Base-by-base conservation (phyloP, 2,888 invertebrate genomes). In the Agonopterix arenella region DNA sequence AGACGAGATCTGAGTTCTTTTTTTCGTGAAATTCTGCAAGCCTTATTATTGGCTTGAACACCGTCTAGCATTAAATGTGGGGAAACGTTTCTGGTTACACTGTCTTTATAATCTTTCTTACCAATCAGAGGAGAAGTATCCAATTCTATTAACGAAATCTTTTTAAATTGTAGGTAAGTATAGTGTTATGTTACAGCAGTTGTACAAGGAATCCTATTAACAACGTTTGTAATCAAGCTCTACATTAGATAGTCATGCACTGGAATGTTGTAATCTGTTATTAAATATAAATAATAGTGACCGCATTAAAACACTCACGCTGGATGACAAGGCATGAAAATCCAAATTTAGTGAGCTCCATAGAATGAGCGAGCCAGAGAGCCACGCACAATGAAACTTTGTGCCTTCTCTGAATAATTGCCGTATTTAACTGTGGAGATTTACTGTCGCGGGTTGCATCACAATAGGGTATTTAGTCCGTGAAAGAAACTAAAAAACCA, bases 301-400 rank as follows among this genome's bases (percentile, higher is more conserved):
- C 66, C 68, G 69, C 65, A 78, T 78, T 78, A 72, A 76, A 80
- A 78, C 74, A 75, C 76, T 79, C 73, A 72, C 70, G 75, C 70
- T 61, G 69, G 75, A 83, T 84, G 84, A 84, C 84, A 76, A 65
- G 75, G 83, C 84, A 84, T 82, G 82, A 84, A 82, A 78, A 78
- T 79, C 74, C 71, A 74, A 83, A 82, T 81, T 80, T 79, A 76
- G 73, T 73, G 75, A 72, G 75, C 76, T 74, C 77, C 70, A 71
- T 70, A 63, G 63, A 60, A 65, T 64, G 64, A 67, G 68, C 65
- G 67, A 65, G 57, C 64, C 64, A 66, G 52, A 63, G 66, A 64
- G 60, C 64, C 68, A 70, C 69, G 73, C 75, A 84, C 80, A 83
- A 83, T 81, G 77, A 76, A 73, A 68, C 72, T 73, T 73, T 78